These are phyloP conservation scores for Alectura lathami DNA, from an alignment of 2,113 vertebrate genomes.

Conservation along the genomic window DNA sequence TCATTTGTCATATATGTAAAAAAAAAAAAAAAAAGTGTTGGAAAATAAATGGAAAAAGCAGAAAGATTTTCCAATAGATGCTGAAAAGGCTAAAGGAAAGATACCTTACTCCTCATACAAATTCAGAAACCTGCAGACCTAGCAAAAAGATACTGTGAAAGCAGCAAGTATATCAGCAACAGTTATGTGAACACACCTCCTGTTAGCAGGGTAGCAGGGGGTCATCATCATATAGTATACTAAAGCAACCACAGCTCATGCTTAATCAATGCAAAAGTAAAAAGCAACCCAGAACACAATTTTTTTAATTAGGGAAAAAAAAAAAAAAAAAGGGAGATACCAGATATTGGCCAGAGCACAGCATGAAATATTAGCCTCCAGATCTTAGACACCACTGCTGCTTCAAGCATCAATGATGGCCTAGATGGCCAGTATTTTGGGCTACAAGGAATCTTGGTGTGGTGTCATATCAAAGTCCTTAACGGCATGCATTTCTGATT, in stretches of 20 bases:
- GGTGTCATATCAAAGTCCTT: neutral
- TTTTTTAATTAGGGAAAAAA: neutral
- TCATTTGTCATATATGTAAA: neutral
- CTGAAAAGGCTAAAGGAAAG: neutral
- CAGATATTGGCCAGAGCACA: neutral
- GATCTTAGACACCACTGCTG: neutral
- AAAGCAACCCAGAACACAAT: fast-evolving
- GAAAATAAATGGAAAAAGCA: neutral
- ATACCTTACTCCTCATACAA: neutral
- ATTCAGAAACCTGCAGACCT: neutral
- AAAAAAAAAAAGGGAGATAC: neutral
- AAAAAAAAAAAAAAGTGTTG: neutral
- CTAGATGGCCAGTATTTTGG: neutral
- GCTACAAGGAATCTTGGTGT: neutral
- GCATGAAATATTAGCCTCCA: neutral
- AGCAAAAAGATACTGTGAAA: neutral
- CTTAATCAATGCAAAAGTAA: neutral
- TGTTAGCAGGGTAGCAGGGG: neutral
- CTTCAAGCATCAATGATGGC: neutral
- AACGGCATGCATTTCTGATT: neutral
- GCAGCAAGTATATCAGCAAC: neutral
- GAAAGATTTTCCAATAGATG: neutral
- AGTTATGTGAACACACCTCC: fast-evolving
- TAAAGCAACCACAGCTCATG: neutral
- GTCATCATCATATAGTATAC: neutral